These are phyloP conservation scores for Phrynocephalus forsythii DNA, from an alignment of 2,797 vertebrate genomes.

Conservation along the genomic window DNA sequence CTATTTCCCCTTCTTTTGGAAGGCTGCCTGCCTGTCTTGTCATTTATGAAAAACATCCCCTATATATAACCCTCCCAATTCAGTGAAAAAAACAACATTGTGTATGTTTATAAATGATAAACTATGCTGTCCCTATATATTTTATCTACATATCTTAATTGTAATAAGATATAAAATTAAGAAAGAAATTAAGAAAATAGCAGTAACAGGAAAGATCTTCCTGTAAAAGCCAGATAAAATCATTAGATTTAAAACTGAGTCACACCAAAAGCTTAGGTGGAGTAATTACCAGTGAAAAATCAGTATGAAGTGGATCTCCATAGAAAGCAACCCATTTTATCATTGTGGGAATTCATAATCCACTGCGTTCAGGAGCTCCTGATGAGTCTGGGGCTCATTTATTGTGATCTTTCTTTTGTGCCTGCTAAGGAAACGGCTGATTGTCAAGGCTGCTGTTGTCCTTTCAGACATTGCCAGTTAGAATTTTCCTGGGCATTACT, in stretches of 20 bases:
- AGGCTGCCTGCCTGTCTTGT: conserved; percentile 13
- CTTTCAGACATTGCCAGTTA: too few relatives aligned
- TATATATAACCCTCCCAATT: not conserved
- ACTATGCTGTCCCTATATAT: not conserved
- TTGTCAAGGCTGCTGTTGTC: too few relatives aligned
- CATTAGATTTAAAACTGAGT: not conserved
- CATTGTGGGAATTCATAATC: not conserved
- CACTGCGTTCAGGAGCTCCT: too few relatives aligned
- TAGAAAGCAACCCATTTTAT: not conserved
- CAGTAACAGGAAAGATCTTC: not conserved
- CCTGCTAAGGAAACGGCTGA: too few relatives aligned
- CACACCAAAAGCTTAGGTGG: not conserved
- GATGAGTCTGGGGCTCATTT: not conserved
- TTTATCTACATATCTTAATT: not conserved
- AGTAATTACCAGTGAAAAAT: not conserved
- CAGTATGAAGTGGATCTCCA: not conserved
- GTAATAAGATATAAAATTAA: not conserved
- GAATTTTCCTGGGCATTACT: too few relatives aligned
- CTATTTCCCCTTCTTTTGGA: fast-evolving
- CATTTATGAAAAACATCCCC: not conserved
- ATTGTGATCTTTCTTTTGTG: not conserved
- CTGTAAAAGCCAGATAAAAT: not conserved
- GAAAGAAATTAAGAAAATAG: not conserved
- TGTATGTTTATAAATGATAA: not conserved
- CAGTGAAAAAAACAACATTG: not conserved